Conservation (phyloP, 2,888 invertebrate species). For the Pterostichus niger region DNA sequence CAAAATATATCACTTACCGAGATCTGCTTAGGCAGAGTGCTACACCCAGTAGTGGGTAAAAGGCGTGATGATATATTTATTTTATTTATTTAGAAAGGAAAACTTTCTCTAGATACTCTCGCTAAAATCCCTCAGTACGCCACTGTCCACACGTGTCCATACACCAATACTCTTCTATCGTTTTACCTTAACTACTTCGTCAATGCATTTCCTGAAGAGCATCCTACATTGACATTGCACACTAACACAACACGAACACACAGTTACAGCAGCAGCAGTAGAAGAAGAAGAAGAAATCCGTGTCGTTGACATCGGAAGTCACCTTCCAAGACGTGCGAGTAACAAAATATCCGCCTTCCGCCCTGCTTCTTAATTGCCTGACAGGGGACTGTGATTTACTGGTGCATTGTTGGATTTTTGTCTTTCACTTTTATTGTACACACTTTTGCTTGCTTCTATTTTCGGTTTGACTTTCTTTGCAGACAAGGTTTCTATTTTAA, state of each 20-base stretch:
- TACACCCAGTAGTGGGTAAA: no score
- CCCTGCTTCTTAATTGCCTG: conserved; percentile 16
- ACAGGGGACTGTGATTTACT: conserved; percentile 28
- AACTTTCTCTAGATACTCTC: no score
- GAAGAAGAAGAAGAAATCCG: conserved; percentile 12
- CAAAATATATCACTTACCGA: no score
- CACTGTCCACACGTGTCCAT: conserved; percentile 35
- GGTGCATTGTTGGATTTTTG: neutral
- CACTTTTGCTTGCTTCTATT: neutral
- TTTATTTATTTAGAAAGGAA: no score
- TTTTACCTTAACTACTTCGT: conserved; percentile 7
- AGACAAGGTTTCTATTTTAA: conserved; percentile 16
- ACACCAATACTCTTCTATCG: conserved; percentile 2
- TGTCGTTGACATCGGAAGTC: conserved; percentile 52
- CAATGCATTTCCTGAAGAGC: conserved; percentile 47
- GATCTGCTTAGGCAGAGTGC: no score
- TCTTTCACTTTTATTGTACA: no score
- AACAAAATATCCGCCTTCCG: conserved; percentile 38
- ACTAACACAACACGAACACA: neutral
- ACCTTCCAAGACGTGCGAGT: conserved; percentile 16
- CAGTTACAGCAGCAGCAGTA: neutral
- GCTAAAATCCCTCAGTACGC: neutral
- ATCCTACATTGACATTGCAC: conserved; percentile 34
- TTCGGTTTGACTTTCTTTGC: neutral
- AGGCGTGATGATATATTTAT: no score